Evolutionary conservation across 2,888 invertebrate species (phyloP).

Genomic region (Morinoia aosen): DNA sequence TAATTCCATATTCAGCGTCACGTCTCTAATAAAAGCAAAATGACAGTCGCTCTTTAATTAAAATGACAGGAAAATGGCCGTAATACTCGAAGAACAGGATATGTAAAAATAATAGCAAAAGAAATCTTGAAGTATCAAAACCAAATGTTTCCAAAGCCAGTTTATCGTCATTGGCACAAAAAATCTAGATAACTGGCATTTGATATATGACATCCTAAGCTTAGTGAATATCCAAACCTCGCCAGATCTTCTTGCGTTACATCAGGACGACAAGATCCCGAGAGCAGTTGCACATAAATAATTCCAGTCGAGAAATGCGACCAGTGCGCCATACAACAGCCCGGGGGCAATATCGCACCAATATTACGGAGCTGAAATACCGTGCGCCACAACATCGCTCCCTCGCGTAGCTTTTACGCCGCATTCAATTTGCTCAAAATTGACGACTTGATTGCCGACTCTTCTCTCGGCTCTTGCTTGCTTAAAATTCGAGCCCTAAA

Average conservation of each 20-base stretch:
- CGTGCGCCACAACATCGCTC: background rate
- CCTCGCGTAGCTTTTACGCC: background rate
- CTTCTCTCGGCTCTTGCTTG: background rate
- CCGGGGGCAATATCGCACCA: background rate
- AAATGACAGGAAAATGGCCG: background rate
- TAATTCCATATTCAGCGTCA: too few relatives aligned
- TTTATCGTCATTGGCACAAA: background rate
- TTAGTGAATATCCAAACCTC: background rate
- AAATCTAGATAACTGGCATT: background rate
- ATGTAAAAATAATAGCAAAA: background rate
- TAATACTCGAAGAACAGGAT: background rate
- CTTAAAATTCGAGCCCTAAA: background rate
- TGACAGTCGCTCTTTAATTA: background rate
- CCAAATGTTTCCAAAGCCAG: background rate
- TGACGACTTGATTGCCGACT: constrained; percentile 1
- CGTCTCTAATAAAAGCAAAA: too few relatives aligned
- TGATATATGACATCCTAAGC: background rate
- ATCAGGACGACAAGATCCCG: background rate
- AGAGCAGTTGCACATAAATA: background rate
- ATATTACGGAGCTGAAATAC: background rate
- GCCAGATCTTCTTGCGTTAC: background rate
- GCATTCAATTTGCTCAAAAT: constrained; percentile 17
- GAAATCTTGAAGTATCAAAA: background rate
- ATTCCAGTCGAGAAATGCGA: background rate
- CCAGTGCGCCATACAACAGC: background rate